These are phyloP conservation scores for Mizuhopecten yessoensis DNA, from an alignment of 1,140 invertebrate species.

Conservation along the genomic window DNA sequence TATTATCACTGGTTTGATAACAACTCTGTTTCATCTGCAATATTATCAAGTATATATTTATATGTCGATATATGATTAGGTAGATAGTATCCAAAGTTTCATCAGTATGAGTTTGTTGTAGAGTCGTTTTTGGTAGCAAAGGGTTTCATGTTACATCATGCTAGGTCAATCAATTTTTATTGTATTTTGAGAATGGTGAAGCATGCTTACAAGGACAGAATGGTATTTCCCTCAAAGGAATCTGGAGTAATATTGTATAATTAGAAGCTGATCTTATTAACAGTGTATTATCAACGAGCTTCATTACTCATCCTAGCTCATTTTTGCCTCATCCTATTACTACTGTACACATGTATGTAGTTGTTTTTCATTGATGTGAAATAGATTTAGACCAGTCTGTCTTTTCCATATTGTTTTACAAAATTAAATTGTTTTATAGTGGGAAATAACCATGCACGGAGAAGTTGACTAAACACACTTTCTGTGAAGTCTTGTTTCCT, in stretches of 20 bases:
- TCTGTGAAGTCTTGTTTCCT: no score
- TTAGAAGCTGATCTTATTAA: neutral
- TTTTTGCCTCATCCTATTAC: neutral
- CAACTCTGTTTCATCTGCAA: neutral
- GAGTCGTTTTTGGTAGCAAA: neutral
- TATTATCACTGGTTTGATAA: slow-evolving; percentile 21
- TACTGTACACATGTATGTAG: neutral
- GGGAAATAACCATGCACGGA: neutral
- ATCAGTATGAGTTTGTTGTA: no score
- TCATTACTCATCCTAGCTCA: neutral
- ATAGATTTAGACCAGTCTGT: neutral
- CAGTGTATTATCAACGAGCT: neutral
- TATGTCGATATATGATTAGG: neutral
- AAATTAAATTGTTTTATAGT: neutral
- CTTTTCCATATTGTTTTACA: neutral
- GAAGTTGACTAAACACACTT: no score
- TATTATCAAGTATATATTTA: slow-evolving; percentile 38
- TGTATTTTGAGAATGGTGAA: neutral
- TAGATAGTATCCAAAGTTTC: neutral
- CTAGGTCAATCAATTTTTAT: neutral
- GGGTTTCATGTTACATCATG: neutral
- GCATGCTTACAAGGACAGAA: neutral
- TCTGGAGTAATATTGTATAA: neutral
- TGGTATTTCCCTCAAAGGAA: neutral
- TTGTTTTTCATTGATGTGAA: no score